These are phyloP conservation scores for Salvelinus fontinalis DNA, from an alignment of 2,113 vertebrate genomes.

Conservation along the genomic window DNA sequence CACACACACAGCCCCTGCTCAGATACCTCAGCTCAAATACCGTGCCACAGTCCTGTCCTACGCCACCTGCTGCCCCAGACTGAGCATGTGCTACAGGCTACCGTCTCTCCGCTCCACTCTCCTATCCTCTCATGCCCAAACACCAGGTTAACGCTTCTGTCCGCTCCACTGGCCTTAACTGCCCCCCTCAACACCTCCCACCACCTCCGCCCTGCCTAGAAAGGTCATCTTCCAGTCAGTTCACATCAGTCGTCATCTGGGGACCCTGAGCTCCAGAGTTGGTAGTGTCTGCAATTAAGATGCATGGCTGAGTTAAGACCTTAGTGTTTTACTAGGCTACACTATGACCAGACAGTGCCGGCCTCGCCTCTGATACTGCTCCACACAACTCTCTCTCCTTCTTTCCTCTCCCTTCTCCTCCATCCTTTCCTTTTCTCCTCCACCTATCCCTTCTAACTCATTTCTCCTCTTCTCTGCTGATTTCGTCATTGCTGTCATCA, in stretches of 20 bases:
- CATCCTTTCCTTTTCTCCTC: constrained; percentile 15
- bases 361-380: constrained; percentile 16
- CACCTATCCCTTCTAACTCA: constrained; percentile 39
- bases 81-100: too few species aligned
- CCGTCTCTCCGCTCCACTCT: too few species aligned
- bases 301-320: constrained; percentile 66
- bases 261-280: constrained; percentile 46
- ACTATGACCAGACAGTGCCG: background rate
- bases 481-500: background rate
- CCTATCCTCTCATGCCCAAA: too few species aligned
- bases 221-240: constrained; percentile 71
- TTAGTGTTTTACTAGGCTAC: constrained; percentile 42
- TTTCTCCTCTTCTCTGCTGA: background rate
- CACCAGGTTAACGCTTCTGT: too few species aligned
- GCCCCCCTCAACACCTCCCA: background rate
- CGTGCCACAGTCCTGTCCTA: too few species aligned
- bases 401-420: too few species aligned
- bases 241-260: constrained; percentile 66
- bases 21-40: too few species aligned
- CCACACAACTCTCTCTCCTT: constrained; percentile 1
- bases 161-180: too few species aligned
- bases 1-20: too few species aligned
- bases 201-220: constrained; percentile 39
- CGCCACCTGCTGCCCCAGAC: too few species aligned
- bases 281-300: constrained; percentile 66